These are phyloP conservation scores for Gerris lacustris DNA, from an alignment of 2,888 invertebrate species.

Conservation along the genomic window DNA sequence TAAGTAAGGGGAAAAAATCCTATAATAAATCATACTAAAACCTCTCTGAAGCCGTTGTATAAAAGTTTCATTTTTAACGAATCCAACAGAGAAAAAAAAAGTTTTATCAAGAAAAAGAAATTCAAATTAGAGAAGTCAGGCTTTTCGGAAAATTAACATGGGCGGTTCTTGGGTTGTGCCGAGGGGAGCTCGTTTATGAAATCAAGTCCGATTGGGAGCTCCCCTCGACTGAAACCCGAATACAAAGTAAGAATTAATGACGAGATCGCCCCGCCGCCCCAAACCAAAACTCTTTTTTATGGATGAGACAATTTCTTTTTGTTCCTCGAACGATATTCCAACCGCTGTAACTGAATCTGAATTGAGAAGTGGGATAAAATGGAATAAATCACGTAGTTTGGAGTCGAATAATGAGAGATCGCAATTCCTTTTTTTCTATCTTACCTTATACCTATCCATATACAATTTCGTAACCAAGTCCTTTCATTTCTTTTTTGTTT, in stretches of 20 bases:
- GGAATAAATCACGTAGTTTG: slow-evolving; percentile 3
- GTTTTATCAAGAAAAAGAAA: slow-evolving; percentile 1
- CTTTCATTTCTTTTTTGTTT: too few species aligned
- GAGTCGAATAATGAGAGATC: not conserved
- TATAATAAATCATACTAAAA: not conserved
- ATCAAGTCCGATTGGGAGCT: slow-evolving; percentile 1
- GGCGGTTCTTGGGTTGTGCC: not conserved
- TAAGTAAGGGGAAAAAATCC: not conserved
- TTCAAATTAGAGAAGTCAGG: slow-evolving; percentile 3
- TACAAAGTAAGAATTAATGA: slow-evolving; percentile 5
- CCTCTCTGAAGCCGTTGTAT: not conserved
- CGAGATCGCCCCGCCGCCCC: not conserved
- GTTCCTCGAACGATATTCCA: not conserved
- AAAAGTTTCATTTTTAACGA: not conserved
- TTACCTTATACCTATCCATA: too few species aligned
- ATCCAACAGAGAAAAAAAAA: not conserved
- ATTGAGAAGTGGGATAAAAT: slow-evolving; percentile 1
- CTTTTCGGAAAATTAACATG: not conserved
- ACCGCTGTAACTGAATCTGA: not conserved
- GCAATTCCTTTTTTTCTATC: not conserved
- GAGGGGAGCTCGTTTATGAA: not conserved
- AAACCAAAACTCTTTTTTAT: not conserved
- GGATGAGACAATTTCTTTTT: not conserved
- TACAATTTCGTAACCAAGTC: too few species aligned
- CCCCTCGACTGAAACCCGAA: not conserved